Evolutionary conservation across 1,140 invertebrate genomes (phyloP).

Genomic region (Drosophila tristis): DNA sequence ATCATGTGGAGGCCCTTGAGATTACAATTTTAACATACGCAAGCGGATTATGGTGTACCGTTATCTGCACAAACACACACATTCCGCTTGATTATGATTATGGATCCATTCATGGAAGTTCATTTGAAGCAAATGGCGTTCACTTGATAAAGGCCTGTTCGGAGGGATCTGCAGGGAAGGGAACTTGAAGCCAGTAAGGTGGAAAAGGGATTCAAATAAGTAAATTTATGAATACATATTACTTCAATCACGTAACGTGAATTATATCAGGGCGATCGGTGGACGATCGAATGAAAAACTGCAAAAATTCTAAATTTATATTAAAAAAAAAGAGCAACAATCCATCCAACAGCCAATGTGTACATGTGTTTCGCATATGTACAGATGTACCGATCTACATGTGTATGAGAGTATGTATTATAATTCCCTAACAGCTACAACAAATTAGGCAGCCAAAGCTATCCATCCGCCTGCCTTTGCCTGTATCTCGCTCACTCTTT

Average conservation of each 20-base stretch:
- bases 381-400: conserved; percentile 17
- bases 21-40: conserved; percentile 19
- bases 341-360: conserved; percentile 35
- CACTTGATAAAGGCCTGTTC: too few relatives aligned
- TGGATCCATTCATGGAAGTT: conserved; percentile 41
- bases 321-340: conserved; percentile 40
- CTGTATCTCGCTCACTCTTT: conserved; percentile 2
- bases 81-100: conserved; percentile 15
- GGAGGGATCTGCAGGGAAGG: too few relatives aligned
- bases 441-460: conserved; percentile 70
- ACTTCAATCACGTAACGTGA: conserved; percentile 3
- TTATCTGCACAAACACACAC: conserved; percentile 28
- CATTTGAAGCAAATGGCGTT: conserved; percentile 10
- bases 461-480: conserved; percentile 15
- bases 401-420: conserved; percentile 46
- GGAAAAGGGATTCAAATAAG: background rate
- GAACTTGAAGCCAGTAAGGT: background rate
- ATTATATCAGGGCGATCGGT: conserved; percentile 33
- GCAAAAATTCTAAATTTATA: conserved; percentile 63
- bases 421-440: conserved; percentile 76
- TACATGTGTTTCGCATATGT: conserved; percentile 47
- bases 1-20: conserved; percentile 39
- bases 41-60: conserved; percentile 24
- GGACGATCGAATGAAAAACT: conserved; percentile 38
- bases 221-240: conserved; percentile 1